Evolutionary conservation across 2,797 vertebrate species (phyloP).

Genomic region (Trichosurus vulpecula): DNA sequence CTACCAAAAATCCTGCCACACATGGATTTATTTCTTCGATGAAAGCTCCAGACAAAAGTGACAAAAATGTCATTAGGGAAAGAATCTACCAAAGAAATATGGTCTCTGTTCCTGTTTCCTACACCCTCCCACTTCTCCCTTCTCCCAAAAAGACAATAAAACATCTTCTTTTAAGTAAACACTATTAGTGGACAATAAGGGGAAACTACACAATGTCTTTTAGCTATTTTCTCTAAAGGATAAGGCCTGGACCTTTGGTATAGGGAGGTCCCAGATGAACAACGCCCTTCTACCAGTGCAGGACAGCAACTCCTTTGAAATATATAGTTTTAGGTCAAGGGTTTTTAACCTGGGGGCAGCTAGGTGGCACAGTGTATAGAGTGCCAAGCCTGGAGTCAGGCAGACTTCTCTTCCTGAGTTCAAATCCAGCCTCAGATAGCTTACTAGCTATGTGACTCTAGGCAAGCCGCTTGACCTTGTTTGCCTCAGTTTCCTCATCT

Average conservation of each 20-base stretch:
- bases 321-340: neutral
- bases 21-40: neutral
- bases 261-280: neutral
- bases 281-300: neutral
- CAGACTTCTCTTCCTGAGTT: neutral
- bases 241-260: neutral
- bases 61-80: neutral
- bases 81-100: neutral
- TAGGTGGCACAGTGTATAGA: neutral
- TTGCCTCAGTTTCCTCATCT: neutral
- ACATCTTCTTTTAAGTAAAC: neutral
- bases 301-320: neutral
- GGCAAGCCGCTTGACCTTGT: neutral
- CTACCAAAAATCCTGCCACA: neutral
- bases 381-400: neutral
- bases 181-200: neutral
- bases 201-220: neutral
- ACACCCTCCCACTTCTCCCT: neutral
- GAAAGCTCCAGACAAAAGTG: neutral
- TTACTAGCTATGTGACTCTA: neutral
- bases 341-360: neutral
- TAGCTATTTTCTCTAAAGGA: neutral
- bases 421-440: neutral
- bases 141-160: neutral
- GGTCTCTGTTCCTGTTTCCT: neutral